These are phyloP conservation scores for Aurelia aurita complex sp. Pacific DNA, from an alignment of 30 jellyfish, hydroid and myxozoan species.

Conservation along the genomic window DNA sequence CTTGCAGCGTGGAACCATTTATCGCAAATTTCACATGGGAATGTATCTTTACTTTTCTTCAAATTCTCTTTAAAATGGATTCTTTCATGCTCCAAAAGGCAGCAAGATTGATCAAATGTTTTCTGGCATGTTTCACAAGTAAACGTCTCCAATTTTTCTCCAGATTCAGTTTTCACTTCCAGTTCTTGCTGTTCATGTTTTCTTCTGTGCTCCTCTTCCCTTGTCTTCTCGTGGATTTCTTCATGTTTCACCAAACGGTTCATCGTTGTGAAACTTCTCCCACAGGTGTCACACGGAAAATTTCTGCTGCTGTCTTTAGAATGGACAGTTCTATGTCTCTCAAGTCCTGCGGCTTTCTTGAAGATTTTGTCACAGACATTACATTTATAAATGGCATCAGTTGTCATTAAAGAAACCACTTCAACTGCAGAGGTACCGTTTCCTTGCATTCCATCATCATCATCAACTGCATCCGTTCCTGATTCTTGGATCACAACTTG, in stretches of 20 bases:
- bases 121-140: conserved; percentile 60
- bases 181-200: conserved; percentile 47
- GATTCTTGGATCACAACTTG: conserved; percentile 35
- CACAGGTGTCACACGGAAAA: conserved; percentile 57
- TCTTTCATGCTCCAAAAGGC: conserved; percentile 62
- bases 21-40: conserved; percentile 49
- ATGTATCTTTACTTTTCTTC: conserved; percentile 46
- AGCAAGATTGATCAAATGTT: conserved; percentile 57
- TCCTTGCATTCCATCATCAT: neutral
- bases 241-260: conserved; percentile 60
- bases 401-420: too few relatives aligned
- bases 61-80: conserved; percentile 51
- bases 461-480: neutral
- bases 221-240: conserved; percentile 53
- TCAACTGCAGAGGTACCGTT: neutral
- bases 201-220: conserved; percentile 66
- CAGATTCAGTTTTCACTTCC: conserved; percentile 16
- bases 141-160: conserved; percentile 40
- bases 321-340: conserved; percentile 54
- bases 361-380: conserved; percentile 37
- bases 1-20: conserved; percentile 62
- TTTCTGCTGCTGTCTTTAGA: conserved; percentile 29
- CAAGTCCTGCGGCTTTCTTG: conserved; percentile 51
- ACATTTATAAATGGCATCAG: conserved; percentile 10
- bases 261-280: conserved; percentile 47